Evolutionary conservation across 2,888 invertebrate species (phyloP).

Genomic region (Drosophila tanythrix): DNA sequence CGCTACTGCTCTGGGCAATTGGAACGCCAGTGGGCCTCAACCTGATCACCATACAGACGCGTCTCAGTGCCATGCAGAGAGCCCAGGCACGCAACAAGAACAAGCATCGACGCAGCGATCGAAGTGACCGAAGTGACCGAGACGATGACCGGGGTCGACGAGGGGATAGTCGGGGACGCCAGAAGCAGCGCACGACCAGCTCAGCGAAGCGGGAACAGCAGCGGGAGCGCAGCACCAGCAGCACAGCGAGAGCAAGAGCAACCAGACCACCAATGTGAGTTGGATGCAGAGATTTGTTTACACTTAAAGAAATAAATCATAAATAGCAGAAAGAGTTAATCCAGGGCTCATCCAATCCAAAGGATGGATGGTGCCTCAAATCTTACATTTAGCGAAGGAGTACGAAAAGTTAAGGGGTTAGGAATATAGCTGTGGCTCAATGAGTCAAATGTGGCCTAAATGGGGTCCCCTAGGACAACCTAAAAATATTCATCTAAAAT

Average conservation of each 20-base stretch:
- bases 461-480: no score
- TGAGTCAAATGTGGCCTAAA: no score
- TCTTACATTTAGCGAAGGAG: no score
- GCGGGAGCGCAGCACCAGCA: slow-evolving; percentile 76
- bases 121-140: slow-evolving; percentile 40
- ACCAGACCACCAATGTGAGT: slow-evolving; percentile 72
- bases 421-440: no score
- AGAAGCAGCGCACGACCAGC: slow-evolving; percentile 59
- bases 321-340: background rate
- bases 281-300: background rate
- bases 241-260: slow-evolving; percentile 63
- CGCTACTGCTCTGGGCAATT: slow-evolving; percentile 86
- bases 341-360: no score
- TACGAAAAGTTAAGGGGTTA: no score
- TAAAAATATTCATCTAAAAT: no score
- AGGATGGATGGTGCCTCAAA: no score
- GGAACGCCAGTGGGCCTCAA: slow-evolving; percentile 88
- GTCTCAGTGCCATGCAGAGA: slow-evolving; percentile 72
- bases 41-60: slow-evolving; percentile 84
- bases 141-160: slow-evolving; percentile 45
- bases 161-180: slow-evolving; percentile 53
- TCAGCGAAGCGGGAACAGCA: slow-evolving; percentile 44
- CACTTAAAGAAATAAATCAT: background rate
- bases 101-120: slow-evolving; percentile 53
- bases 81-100: slow-evolving; percentile 63